Evolutionary conservation across 2,797 vertebrate species (phyloP).

Genomic region (Podargus strigoides): DNA sequence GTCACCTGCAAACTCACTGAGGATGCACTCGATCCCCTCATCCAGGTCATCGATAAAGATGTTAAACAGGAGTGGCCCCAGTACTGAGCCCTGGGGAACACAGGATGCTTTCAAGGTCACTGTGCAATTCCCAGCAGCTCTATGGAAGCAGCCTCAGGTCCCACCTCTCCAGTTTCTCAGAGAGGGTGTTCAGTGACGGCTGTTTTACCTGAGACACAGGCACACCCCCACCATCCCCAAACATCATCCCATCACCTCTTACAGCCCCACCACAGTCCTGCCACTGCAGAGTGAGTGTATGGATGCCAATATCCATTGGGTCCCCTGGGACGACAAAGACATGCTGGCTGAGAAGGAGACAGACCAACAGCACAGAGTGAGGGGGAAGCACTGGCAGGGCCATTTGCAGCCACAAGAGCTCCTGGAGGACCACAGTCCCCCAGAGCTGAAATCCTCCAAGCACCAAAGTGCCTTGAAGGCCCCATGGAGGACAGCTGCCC

Average conservation of each 20-base stretch:
- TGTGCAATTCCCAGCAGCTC: background rate
- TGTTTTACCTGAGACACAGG: background rate
- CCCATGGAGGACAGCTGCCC: background rate
- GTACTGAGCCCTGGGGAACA: no score
- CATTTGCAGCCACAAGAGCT: background rate
- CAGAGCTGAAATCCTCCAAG: background rate
- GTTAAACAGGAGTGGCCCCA: no score
- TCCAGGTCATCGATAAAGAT: no score
- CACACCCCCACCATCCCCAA: background rate
- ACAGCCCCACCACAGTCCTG: background rate
- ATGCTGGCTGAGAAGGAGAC: fast-evolving
- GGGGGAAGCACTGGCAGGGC: background rate
- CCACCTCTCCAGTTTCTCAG: background rate
- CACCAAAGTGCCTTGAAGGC: background rate
- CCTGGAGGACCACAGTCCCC: background rate
- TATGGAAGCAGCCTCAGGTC: background rate
- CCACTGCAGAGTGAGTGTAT: background rate
- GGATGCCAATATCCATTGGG: background rate
- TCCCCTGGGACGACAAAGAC: background rate
- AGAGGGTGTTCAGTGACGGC: background rate
- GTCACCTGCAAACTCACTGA: no score
- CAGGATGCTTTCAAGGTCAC: background rate
- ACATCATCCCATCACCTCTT: no score
- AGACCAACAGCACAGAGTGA: background rate
- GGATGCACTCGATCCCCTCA: no score